Conservation (phyloP, 2,797 vertebrate genomes). For the Dryobates pubescens region DNA sequence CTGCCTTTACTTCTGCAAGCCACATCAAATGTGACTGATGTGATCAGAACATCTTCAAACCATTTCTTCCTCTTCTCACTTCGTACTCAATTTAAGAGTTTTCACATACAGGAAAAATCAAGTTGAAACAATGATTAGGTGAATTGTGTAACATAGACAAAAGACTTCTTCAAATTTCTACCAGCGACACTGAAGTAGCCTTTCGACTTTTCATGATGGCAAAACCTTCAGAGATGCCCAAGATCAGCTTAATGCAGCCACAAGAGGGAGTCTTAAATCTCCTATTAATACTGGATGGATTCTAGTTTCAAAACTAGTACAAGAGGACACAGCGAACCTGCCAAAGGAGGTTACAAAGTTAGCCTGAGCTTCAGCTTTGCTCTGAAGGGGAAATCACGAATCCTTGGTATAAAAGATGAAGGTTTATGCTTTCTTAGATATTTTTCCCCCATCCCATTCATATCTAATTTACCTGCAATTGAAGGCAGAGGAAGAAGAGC, state of each 20-base stretch:
- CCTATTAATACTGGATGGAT: background rate
- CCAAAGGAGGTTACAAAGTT: background rate
- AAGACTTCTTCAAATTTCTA: background rate
- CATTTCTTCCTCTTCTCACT: background rate
- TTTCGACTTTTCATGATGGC: background rate
- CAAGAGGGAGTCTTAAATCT: conserved; percentile 54
- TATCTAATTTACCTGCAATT: background rate
- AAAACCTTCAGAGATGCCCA: background rate
- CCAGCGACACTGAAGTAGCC: background rate
- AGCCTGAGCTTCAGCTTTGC: background rate
- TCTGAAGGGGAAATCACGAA: background rate
- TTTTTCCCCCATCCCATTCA: too few relatives aligned
- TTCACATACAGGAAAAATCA: background rate
- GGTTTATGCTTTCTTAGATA: background rate
- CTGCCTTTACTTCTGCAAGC: background rate
- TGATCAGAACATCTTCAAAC: background rate
- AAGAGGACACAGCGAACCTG: background rate
- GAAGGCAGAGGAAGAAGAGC: background rate
- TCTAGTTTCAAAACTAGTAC: background rate
- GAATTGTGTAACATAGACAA: background rate
- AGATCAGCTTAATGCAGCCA: background rate
- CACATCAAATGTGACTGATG: background rate
- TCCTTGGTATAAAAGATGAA: background rate
- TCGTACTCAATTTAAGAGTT: background rate
- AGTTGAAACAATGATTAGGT: background rate